Evolutionary conservation across 2,797 vertebrate species (phyloP).

Genomic region (Microcaecilia unicolor): DNA sequence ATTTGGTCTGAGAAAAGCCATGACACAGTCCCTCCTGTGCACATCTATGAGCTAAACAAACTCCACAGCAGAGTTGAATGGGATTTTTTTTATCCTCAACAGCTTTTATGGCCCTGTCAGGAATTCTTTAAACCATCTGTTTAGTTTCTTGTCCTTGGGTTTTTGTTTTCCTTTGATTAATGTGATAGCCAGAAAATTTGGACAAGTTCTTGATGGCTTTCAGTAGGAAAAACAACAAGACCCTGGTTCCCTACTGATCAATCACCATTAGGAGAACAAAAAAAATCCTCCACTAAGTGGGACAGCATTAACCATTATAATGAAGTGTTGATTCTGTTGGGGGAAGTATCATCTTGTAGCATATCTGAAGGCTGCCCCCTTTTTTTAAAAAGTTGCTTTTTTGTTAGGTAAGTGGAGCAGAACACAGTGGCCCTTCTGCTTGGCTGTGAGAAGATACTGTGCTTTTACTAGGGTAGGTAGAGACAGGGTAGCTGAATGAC

Average conservation of each 20-base stretch:
- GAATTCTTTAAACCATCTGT: constrained; percentile 26
- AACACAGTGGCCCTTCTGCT: too few relatives aligned
- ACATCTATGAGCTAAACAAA: not conserved
- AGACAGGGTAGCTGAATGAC: not conserved
- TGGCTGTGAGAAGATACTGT: too few relatives aligned
- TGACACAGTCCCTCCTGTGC: not conserved
- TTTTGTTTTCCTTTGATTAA: constrained; percentile 74
- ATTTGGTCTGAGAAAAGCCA: constrained; percentile 11
- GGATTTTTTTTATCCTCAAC: not conserved
- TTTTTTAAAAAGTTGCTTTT: too few relatives aligned
- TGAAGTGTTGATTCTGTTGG: constrained; percentile 50
- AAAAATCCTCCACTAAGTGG: constrained; percentile 42
- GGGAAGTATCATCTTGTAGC: constrained; percentile 55
- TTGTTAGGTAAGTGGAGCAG: too few relatives aligned
- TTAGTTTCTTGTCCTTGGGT: constrained; percentile 37
- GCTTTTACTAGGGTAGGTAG: too few relatives aligned
- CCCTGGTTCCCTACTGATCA: constrained; percentile 34
- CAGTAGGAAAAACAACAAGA: constrained; percentile 45
- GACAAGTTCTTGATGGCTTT: constrained; percentile 59
- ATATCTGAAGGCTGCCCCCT: too few relatives aligned
- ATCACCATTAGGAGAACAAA: constrained; percentile 41
- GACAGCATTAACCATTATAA: constrained; percentile 39
- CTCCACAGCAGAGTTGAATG: not conserved
- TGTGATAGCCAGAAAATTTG: constrained; percentile 62
- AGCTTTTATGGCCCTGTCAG: constrained; percentile 28